These are phyloP conservation scores for human DNA, from an alignment of 2,113 vertebrate genomes.

Conservation along the genomic window GRCh38 chr15:34216501-34217000, in stretches of 20 bases:
- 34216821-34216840: no score
- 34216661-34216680: not conserved
- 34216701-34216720: not conserved
- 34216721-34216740: not conserved
- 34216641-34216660: not conserved
- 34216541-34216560: constrained; percentile 14
- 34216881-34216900: no score
- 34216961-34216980: no score
- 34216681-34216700: constrained; percentile 33
- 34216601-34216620: not conserved
- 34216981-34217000: no score
- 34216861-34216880: no score
- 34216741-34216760: not conserved
- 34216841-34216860: no score
- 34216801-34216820: not conserved
- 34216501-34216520: not conserved
- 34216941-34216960: no score
- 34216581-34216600: not conserved
- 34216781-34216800: constrained; percentile 25
- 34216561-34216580: not conserved
- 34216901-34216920: no score
- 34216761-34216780: not conserved
- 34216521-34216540: not conserved
- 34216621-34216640: not conserved
- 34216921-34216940: no score